These are phyloP conservation scores for Orthosia gothica DNA, from an alignment of 2,888 invertebrate genomes.

Conservation along the genomic window DNA sequence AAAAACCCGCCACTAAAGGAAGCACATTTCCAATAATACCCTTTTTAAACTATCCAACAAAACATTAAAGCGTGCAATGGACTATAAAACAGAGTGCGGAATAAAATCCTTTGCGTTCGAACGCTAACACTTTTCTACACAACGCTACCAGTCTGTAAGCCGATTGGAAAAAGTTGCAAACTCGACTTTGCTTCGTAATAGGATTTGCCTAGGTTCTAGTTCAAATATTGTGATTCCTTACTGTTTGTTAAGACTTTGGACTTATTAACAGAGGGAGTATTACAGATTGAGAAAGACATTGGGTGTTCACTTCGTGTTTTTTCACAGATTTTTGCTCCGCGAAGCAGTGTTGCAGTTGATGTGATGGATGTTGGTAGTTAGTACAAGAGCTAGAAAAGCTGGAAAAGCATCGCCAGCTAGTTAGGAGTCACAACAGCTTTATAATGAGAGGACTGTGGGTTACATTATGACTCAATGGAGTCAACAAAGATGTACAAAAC, in stretches of 20 bases:
- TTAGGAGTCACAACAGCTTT: too few relatives aligned
- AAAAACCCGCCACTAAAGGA: slow-evolving; percentile 2
- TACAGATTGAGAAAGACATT: background rate
- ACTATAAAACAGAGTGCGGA: slow-evolving; percentile 28
- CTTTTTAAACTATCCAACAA: slow-evolving; percentile 22
- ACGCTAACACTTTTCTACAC: slow-evolving; percentile 49
- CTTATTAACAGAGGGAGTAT: background rate
- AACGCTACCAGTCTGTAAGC: slow-evolving; percentile 73
- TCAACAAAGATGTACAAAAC: too few relatives aligned
- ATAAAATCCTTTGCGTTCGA: slow-evolving; percentile 37
- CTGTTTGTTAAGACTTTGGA: slow-evolving; percentile 62
- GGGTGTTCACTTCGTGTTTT: background rate
- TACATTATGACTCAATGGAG: too few relatives aligned
- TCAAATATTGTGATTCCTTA: slow-evolving; percentile 68
- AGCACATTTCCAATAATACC: slow-evolving; percentile 24
- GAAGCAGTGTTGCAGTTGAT: too few relatives aligned
- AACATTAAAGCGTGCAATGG: slow-evolving; percentile 34
- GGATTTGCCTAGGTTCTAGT: slow-evolving; percentile 73
- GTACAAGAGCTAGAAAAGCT: background rate
- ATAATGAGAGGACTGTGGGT: too few relatives aligned
- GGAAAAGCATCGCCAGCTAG: too few relatives aligned
- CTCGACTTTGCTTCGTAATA: slow-evolving; percentile 75
- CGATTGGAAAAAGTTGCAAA: slow-evolving; percentile 82
- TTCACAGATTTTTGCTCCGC: too few relatives aligned
- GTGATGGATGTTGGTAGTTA: too few relatives aligned